Base-by-base conservation (phyloP, 2,888 invertebrate genomes). In the Lasiommata megera region DNA sequence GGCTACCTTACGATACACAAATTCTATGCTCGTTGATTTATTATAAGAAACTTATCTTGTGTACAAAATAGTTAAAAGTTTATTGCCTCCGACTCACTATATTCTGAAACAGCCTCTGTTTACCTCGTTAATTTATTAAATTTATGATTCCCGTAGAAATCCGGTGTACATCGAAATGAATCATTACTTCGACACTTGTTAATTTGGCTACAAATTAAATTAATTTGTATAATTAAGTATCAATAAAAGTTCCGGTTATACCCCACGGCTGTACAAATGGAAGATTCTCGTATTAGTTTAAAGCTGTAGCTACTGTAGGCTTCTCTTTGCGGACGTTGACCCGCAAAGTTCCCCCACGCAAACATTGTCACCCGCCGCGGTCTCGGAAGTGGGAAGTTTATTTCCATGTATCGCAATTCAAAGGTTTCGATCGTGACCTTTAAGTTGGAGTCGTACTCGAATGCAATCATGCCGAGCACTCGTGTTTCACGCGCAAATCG, bases 301-400 rank as follows among this genome's bases (percentile, higher is more conserved):
- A 58, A 58, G 58, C n/a, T n/a, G n/a, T n/a, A n/a, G n/a, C 63
- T 59, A 60, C 52, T 60, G 67, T 54, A 62, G 66, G 66, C 64
- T 66, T 60, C 55, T 56, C 59, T 44, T 23, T 60, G 48, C 52
- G 69, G 64, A 54, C 68, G 56, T 62, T 64, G 69, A 69, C 64
- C 68, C 47, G 17, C 53, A 11, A 50, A 50, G 53, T 52, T 59
- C 61, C 58, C 61, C 62, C 62, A 61, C 62, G 55, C 56, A 50
- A 43, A 56, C 55, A 38, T 56, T 61, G 63, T 60, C 60, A 61
- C 63, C 40, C 44, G 29, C 31, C 11, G 34, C 34, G 34, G 48
- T 31, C 28, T 58, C 52, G 50, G 57, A 55, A 56, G 46, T 61
- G 51, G 51, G 53, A 56, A 52, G 48, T 54, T 37, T 41, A 56